Base-by-base conservation (phyloP, 2,797 vertebrate species). In the Anomalospiza imberbis region DNA sequence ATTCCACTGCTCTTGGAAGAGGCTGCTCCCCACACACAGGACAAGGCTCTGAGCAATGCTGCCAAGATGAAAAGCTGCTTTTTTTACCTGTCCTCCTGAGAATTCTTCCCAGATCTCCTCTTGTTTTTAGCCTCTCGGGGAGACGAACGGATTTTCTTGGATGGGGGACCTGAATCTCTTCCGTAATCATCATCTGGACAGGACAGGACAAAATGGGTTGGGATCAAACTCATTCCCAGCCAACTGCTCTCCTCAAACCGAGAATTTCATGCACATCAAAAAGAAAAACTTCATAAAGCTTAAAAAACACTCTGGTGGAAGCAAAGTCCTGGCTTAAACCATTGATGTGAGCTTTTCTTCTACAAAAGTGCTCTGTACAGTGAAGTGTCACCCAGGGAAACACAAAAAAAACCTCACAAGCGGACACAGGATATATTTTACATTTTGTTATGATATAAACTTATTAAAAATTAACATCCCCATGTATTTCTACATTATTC, bases 51-150 rank as follows among this genome's bases (percentile, higher is more conserved):
- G 31, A 50, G 44, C 12, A 28, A 17, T 1, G 3, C 32, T 47
- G 1, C 1, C 24, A 50, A 36, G 44, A 24, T 4, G 17, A 48
- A 55, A 86, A 3, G 24, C 42, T 78, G 16, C 45, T 85, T 65
- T 95, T 96, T 40, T 96, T 96, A 99, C 99, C 99, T 99, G 97
- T 99, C 99, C 95, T 99, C 99, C 97, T 99, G 98, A 34, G 99
- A 99, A 96, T 99, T 99, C 98, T 99, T 99, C 94, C 97, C 98
- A 97, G 99, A 98, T 92, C 99, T 98, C 96, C 98, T 98, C 96
- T 99, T 99, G 95, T 98, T 99, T 98, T 99, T 99, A 72, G 98
- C 98, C 97, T 99, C 99, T 88, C 99, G 98, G 44, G 99, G 99
- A 94, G 99, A 98, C 14, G 99, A 97, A 16, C 99, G 99, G 85